A percentile compares a stretch with the other conserved stretches of the same genome.
These are phyloP conservation scores for Neodiprion pinetum DNA, from an alignment of 1,140 invertebrate genomes.

Conservation along the genomic window DNA sequence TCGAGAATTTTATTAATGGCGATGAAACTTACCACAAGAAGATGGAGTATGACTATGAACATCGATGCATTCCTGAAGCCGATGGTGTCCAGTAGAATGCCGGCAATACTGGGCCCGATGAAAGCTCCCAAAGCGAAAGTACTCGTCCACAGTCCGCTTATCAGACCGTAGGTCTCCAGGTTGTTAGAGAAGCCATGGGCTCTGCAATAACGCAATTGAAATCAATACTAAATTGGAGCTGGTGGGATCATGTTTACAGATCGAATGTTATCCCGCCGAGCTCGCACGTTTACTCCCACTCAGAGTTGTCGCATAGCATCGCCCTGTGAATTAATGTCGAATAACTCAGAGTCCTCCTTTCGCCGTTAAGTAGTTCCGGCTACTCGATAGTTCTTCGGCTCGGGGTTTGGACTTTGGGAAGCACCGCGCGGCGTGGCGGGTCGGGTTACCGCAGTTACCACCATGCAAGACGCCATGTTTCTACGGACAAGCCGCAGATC, in stretches of 20 bases:
- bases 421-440: not conserved
- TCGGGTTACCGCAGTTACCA: not conserved
- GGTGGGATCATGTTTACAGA: no score
- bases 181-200: conserved; percentile 78
- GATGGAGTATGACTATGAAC: conserved; percentile 74
- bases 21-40: conserved; percentile 67
- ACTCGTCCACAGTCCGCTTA: conserved; percentile 86
- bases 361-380: not conserved
- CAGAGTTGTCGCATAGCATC: no score
- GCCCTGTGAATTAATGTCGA: no score
- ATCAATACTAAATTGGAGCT: not conserved
- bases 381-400: not conserved
- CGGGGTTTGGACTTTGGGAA: not conserved
- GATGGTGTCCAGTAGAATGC: conserved; percentile 76
- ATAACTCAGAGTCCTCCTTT: no score
- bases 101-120: conserved; percentile 80
- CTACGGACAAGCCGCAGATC: not conserved
- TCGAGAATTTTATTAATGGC: no score
- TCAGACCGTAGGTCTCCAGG: conserved; percentile 82
- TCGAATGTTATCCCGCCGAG: no score
- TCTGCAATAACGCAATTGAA: conserved; percentile 55
- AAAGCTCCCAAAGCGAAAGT: conserved; percentile 87
- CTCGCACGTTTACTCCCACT: no score
- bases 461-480: not conserved
- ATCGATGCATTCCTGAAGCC: conserved; percentile 75